Evolutionary conservation across 2,888 invertebrate species (phyloP).

Genomic region (Linyphia triangularis): DNA sequence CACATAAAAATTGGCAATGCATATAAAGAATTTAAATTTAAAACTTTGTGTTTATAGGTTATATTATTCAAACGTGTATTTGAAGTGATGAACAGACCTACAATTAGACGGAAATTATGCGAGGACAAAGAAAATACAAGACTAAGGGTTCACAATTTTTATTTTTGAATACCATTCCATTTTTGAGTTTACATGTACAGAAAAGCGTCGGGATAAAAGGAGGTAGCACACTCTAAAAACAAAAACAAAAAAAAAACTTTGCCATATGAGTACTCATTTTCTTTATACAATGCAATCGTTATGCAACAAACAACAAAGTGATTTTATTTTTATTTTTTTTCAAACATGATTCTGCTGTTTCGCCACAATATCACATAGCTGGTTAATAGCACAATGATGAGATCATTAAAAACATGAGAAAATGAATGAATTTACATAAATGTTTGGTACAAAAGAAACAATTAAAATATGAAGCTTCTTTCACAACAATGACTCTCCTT

Average conservation of each 20-base stretch:
- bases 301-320: slow-evolving; percentile 34
- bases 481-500: slow-evolving; percentile 9
- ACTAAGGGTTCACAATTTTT: background rate
- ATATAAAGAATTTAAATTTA: no score
- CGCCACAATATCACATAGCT: slow-evolving; percentile 68
- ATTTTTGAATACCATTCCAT: slow-evolving; percentile 60
- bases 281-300: slow-evolving; percentile 66
- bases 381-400: slow-evolving; percentile 67
- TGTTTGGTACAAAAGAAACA: slow-evolving; percentile 17
- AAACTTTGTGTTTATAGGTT: no score
- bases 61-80: no score
- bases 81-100: no score
- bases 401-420: slow-evolving; percentile 67
- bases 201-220: slow-evolving; percentile 71
- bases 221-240: slow-evolving; percentile 74
- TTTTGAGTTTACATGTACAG: slow-evolving; percentile 69
- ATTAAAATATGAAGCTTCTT: slow-evolving; percentile 36
- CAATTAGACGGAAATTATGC: no score
- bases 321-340: slow-evolving; percentile 16
- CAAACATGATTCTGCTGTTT: slow-evolving; percentile 14
- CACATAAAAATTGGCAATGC: no score
- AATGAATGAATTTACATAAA: slow-evolving; percentile 64
- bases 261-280: slow-evolving; percentile 36
- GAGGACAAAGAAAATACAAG: background rate
- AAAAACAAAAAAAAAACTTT: slow-evolving; percentile 54